Conservation (phyloP, 2,797 vertebrate genomes). For the Sardinella longiceps region DNA sequence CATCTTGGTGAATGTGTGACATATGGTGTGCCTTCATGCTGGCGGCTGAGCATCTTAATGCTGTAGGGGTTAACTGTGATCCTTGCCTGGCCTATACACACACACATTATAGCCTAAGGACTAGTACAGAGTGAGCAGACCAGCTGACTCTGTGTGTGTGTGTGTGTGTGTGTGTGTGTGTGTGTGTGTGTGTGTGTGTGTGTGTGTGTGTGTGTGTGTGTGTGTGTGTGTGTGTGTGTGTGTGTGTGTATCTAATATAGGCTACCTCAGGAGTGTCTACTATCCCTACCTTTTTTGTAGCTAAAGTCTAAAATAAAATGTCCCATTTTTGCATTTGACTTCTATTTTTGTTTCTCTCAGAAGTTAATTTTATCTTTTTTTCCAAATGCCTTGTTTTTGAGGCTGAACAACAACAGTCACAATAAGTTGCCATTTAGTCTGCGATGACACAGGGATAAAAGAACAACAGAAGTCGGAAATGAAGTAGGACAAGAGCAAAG, state of each 20-base stretch:
- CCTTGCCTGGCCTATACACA: not conserved
- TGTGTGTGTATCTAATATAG: not conserved
- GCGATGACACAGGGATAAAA: too few relatives aligned
- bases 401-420: too few relatives aligned
- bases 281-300: not conserved
- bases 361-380: too few relatives aligned
- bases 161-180: not conserved
- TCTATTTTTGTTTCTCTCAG: too few relatives aligned
- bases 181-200: not conserved
- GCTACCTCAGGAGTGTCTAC: not conserved
- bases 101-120: not conserved
- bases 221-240: not conserved
- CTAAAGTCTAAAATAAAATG: too few relatives aligned
- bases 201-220: not conserved
- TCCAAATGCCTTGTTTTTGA: too few relatives aligned
- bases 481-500: too few relatives aligned
- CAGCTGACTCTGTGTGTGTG: not conserved
- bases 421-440: too few relatives aligned
- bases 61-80: not conserved
- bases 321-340: too few relatives aligned
- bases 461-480: too few relatives aligned
- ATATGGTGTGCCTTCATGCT: conserved; percentile 8
- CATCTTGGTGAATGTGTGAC: not conserved
- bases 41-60: not conserved
- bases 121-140: not conserved